Conservation (phyloP, 1,140 invertebrate species). For the Hypsibius dujardini region DNA sequence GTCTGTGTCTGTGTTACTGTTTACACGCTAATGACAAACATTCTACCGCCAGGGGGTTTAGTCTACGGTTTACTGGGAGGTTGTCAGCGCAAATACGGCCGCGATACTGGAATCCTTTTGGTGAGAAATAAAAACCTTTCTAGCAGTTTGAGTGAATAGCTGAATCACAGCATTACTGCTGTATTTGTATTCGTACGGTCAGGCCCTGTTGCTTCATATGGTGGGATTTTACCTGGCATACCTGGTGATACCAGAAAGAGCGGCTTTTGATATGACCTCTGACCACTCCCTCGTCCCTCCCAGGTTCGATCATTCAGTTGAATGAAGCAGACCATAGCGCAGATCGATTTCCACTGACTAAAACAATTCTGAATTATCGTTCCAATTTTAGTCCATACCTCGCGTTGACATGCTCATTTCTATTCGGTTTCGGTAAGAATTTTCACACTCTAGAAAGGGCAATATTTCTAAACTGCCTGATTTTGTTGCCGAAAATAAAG, state of each 20-base stretch:
- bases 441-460: background rate
- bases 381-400: background rate
- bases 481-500: background rate
- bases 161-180: too few relatives aligned
- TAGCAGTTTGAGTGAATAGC: too few relatives aligned
- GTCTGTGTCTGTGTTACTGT: too few relatives aligned
- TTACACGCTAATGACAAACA: too few relatives aligned
- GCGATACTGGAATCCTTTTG: background rate
- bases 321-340: background rate
- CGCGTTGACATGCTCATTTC: background rate
- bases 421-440: slow-evolving; percentile 7
- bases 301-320: background rate
- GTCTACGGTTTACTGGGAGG: background rate
- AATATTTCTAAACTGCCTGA: background rate
- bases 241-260: background rate
- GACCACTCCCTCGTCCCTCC: background rate
- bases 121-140: background rate
- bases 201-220: background rate
- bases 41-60: background rate
- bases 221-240: background rate
- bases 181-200: background rate
- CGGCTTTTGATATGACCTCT: background rate
- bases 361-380: background rate
- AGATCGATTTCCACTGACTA: background rate
- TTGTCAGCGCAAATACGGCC: background rate